Evolutionary conservation across 1,140 invertebrate species (phyloP).

Genomic region (Drosophila kikkawai): DNA sequence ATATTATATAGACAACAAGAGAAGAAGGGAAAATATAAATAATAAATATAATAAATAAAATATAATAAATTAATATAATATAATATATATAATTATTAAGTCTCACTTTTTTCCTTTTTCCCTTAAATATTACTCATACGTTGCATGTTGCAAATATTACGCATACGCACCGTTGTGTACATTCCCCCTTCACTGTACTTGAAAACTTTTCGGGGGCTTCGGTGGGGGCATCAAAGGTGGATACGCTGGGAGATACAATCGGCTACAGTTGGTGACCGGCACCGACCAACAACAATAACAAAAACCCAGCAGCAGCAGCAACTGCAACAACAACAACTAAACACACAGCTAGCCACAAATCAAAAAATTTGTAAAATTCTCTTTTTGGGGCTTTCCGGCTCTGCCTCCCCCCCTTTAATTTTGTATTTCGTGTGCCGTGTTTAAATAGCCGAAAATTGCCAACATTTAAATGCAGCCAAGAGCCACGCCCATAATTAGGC

Average conservation of each 20-base stretch:
- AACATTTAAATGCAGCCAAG: conserved; percentile 53
- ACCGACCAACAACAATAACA: conserved; percentile 17
- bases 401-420: conserved; percentile 2
- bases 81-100: too few species aligned
- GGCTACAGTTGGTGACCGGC: conserved; percentile 52
- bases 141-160: neutral
- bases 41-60: too few species aligned
- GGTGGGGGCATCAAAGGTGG: conserved; percentile 1
- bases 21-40: too few species aligned
- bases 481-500: conserved; percentile 59
- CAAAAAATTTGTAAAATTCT: conserved; percentile 58
- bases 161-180: conserved; percentile 5
- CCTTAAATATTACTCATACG: neutral
- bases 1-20: too few species aligned
- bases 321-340: conserved; percentile 16
- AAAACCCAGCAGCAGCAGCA: neutral
- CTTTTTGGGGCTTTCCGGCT: conserved; percentile 8
- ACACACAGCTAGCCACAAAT: conserved; percentile 41
- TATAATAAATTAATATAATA: too few species aligned
- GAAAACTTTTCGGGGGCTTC: neutral
- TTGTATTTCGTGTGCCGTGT: conserved; percentile 29
- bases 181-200: conserved; percentile 6
- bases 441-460: conserved; percentile 54
- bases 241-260: conserved; percentile 30
- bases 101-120: neutral